Evolutionary conservation across 2,113 vertebrate species (phyloP), one percentile per base, ranked within the genome.

Genomic region (Chloropsis hardwickii): DNA sequence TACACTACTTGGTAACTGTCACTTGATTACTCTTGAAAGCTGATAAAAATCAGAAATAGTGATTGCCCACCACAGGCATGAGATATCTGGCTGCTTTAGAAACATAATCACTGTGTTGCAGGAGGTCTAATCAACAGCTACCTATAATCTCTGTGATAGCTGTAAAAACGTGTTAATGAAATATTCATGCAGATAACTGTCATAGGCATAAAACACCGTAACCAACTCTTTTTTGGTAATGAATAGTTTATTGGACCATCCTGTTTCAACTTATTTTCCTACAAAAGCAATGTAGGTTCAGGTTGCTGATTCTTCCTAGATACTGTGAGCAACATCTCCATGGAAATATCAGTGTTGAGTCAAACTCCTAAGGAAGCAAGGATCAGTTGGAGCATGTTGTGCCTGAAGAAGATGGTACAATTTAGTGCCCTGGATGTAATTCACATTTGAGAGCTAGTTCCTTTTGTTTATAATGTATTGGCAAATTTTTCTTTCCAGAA

Each of bases 51-150:
- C 94, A 95, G 87, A 92, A 94, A 47, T 23, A 40, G 58, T 86
- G 88, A 98, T 96, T 97, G 95, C 88, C 93, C 86, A 74, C 95
- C 88, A 51, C 87, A 77, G 92, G 95, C 84, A 81, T 81, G 90
- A 94, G 69, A 58, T 71, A 74, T 45, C 57, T 96, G 71, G 12
- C 58, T 81, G 57, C 53, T 84, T 97, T 66, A 88, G 91, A 89
- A 97, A 91, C 51, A 90, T 81, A 97, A 96, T 97, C 93, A 89
- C 86, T 61, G 74, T 89, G 78, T 95, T 88, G 54, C 85, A 86
- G 85, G 88, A 98, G 86, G 86, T 88, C 95, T 97, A 96, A 96
- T 97, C 95, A 97, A 81, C 87, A 96, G 80, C 94, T 96, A 72
- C 81, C 83, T 90, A 57, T 64, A 93, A 91, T 76, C 91, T 90